phyloP scores from a whole-genome alignment of 2,113 vertebrate species.

The Blennius ocellaris region DNA sequence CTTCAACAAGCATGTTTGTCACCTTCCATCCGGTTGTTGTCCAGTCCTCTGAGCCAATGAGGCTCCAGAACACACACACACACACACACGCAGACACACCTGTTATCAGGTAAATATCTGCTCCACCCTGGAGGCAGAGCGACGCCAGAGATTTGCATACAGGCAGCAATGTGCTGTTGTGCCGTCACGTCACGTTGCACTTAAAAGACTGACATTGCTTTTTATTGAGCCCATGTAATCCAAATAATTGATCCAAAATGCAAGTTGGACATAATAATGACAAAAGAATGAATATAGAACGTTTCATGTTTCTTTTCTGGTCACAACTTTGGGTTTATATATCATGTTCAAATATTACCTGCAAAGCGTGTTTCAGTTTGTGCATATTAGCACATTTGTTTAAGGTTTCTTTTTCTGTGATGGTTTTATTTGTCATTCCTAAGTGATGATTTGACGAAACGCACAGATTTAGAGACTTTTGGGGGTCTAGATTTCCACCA shows the following conservation, averaged over 20 bases:
- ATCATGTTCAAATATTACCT: no score
- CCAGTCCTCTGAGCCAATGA: not conserved
- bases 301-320: no score
- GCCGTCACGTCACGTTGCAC: conserved; percentile 7
- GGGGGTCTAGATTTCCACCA: no score
- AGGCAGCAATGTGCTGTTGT: not conserved
- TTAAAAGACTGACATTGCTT: not conserved
- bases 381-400: no score
- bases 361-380: no score
- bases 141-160: conserved; percentile 47
- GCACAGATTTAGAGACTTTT: no score
- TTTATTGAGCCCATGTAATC: not conserved
- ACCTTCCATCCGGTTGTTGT: not conserved
- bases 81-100: not conserved
- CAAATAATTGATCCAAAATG: not conserved
- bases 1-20: conserved; percentile 10
- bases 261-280: no score
- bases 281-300: no score
- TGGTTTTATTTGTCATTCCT: no score
- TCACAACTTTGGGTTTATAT: no score
- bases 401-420: no score
- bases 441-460: no score
- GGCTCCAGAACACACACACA: not conserved
- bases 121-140: not conserved
- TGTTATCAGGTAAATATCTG: not conserved